These are phyloP conservation scores for Larimichthys crocea DNA, from an alignment of 2,113 vertebrate species.

Conservation along the genomic window DNA sequence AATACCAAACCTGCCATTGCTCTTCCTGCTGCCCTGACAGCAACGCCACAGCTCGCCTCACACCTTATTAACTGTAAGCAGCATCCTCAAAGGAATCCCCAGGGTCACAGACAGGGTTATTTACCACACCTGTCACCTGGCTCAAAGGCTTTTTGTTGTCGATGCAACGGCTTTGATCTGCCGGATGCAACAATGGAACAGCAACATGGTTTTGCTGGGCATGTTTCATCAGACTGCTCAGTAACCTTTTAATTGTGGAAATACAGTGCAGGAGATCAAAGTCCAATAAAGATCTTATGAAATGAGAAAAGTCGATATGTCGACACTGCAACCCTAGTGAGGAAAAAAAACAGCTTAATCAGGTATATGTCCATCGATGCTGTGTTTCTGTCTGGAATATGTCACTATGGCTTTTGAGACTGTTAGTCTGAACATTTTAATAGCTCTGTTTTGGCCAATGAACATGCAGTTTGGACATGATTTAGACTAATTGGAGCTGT, in stretches of 20 bases:
- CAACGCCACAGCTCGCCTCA: slow-evolving; percentile 22
- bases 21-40: slow-evolving; percentile 45
- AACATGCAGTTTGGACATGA: neutral
- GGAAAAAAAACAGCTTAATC: no score
- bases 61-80: slow-evolving; percentile 59
- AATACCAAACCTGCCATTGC: slow-evolving; percentile 15
- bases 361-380: no score
- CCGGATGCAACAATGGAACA: slow-evolving; percentile 24
- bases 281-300: neutral
- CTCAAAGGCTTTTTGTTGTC: slow-evolving; percentile 54
- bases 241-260: slow-evolving; percentile 3
- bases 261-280: neutral
- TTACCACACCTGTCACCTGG: slow-evolving; percentile 65
- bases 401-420: neutral
- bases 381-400: neutral
- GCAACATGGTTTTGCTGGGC: neutral
- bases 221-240: slow-evolving; percentile 7
- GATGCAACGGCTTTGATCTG: slow-evolving; percentile 35
- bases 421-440: neutral
- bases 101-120: slow-evolving; percentile 55
- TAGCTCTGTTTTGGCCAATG: neutral
- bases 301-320: neutral
- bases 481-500: neutral
- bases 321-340: no score
- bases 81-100: slow-evolving; percentile 43